Base-by-base conservation (phyloP, 2,888 invertebrate species). In the Nomada hirtipes region DNA sequence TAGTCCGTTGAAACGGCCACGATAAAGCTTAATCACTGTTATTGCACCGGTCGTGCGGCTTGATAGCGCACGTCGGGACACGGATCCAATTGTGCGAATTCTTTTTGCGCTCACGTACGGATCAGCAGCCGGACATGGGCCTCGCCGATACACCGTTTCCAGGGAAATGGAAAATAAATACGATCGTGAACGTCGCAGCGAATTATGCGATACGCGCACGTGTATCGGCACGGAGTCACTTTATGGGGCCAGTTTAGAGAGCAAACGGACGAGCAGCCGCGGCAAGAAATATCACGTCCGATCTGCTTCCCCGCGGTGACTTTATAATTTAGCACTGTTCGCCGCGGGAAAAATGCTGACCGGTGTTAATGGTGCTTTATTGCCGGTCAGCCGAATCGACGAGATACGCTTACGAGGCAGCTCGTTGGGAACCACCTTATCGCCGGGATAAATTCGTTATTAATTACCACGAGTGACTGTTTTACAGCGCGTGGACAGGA, bases 21-120 rank as follows among this genome's bases (percentile, higher is more conserved):
- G 73, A 86, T 84, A 81, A 83, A 84, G 82, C 75, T 82, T 88
- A 88, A 88, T 88, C 86, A 88, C 83, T 82, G 82, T 88, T 87
- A 88, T 86, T 85, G 84, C 75, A 64, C 80, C 79, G 68, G 83
- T 79, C 78, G 59, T 50, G 70, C 61, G 59, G 72, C 57, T 81
- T 63, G 86, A 84, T 87, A 85, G 73, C 79, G 67, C 74, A 20
- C 52, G 23, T 55, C 36, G 53, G 55, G n/a, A 29, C 47, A n/a
- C 59, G 13, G 42, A 10, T 55, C 26, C 61, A 2, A 23, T 11
- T 29, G 36, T 13, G 26, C 57, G 65, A 71, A 42, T n/a, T 3
- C 36, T 50, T 44, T 59, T 60, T 71, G 52, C 65, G 69, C 60
- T 36, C 68, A 65, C 70, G 81, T 83, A 79, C 65, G 65, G 65